A percentile compares a stretch with the other conserved stretches of the same genome.
Evolutionary conservation across 2,113 vertebrate genomes (phyloP).

Genomic region (Boleophthalmus pectinirostris): DNA sequence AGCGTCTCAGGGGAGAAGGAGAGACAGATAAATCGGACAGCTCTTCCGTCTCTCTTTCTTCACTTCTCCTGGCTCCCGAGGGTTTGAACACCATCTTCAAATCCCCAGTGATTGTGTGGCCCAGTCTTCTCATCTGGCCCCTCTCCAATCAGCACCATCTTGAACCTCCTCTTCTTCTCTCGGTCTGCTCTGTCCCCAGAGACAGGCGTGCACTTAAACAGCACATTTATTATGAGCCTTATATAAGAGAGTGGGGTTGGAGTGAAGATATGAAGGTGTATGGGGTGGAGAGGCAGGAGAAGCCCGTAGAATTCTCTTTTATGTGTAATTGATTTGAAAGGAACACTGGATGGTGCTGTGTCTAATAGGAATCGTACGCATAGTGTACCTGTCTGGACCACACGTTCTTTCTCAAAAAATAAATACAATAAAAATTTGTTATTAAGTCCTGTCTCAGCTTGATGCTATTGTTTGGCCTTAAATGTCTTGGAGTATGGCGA

Average conservation of each 20-base stretch:
- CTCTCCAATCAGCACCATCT: constrained; percentile 17
- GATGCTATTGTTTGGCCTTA: no score
- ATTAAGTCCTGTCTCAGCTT: no score
- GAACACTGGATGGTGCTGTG: not conserved
- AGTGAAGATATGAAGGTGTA: not conserved
- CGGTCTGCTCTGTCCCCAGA: constrained; percentile 10
- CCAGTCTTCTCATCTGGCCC: constrained; percentile 28
- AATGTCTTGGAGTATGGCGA: no score
- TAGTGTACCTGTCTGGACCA: no score
- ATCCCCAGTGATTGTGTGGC: constrained; percentile 21
- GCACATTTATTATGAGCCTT: not conserved
- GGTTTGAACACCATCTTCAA: constrained; percentile 26
- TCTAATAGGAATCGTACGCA: not conserved
- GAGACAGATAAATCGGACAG: not conserved
- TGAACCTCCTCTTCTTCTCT: constrained; percentile 23
- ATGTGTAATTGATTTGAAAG: not conserved
- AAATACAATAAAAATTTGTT: no score
- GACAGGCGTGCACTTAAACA: constrained; percentile 2
- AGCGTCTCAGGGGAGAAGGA: not conserved
- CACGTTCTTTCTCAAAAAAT: no score
- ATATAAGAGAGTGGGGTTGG: not conserved
- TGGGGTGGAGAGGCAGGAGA: not conserved
- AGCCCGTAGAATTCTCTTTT: not conserved
- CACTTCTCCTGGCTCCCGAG: constrained; percentile 21
- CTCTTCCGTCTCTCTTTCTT: constrained; percentile 26